phyloP scores from a whole-genome alignment of 2,113 vertebrate species.

The Leucopsar rothschildi region DNA sequence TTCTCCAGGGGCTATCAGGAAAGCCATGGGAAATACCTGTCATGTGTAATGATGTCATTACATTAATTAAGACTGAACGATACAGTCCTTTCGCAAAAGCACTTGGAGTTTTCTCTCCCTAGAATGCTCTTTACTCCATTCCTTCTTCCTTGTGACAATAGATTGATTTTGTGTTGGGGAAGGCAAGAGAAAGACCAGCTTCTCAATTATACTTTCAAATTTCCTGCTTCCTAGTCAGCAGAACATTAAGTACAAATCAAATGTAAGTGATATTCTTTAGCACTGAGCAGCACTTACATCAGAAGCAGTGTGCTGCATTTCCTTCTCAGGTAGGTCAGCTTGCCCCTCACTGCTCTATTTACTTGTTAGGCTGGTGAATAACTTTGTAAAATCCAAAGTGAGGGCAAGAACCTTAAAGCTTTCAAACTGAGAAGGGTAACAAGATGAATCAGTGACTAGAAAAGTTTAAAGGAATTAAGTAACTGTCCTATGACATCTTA shows the following conservation, averaged over 20 bases:
- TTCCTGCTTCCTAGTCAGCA: not conserved
- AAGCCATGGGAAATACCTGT: not conserved
- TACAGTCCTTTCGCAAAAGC: not conserved
- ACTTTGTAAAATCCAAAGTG: not conserved
- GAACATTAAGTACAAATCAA: not conserved
- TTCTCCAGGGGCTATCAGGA: not conserved
- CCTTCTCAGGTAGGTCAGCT: constrained; percentile 63
- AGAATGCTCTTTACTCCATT: not conserved
- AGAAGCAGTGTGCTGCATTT: constrained; percentile 44
- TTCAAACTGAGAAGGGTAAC: not conserved
- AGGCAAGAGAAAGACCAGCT: not conserved
- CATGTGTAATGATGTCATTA: not conserved
- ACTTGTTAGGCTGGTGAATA: constrained; percentile 23
- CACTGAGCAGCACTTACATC: constrained; percentile 31
- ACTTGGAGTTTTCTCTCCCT: not conserved
- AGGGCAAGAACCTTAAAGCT: constrained; percentile 28
- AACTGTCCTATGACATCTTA: not conserved
- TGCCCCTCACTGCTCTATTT: constrained; percentile 57
- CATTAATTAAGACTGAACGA: accelerated
- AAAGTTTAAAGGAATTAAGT: not conserved
- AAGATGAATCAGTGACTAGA: not conserved
- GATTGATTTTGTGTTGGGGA: not conserved
- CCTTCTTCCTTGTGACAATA: not conserved
- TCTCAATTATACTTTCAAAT: not conserved
- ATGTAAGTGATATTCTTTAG: not conserved